phyloP scores from a whole-genome alignment of 2,113 vertebrate genomes.

The Neotoma lepida region DNA sequence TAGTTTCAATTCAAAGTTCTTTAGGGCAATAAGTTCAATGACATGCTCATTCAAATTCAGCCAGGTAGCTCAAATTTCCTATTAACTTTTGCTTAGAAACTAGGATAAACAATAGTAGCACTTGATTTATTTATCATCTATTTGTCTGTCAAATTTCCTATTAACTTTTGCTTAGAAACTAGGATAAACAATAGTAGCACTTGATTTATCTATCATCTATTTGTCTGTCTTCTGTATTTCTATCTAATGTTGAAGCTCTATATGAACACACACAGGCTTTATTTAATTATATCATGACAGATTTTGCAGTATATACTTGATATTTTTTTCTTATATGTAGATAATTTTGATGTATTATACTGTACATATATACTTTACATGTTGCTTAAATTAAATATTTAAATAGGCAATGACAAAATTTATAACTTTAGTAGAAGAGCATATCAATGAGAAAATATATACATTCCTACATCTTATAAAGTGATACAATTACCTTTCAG shows the following conservation, averaged over 20 bases:
- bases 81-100: neutral
- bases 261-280: neutral
- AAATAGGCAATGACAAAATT: neutral
- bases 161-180: neutral
- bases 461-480: slow-evolving; percentile 6
- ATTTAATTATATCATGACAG: neutral
- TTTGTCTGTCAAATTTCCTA: neutral
- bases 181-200: neutral
- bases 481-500: neutral
- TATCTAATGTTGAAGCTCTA: neutral
- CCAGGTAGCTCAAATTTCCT: neutral
- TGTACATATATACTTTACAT: neutral
- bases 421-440: neutral
- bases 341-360: neutral
- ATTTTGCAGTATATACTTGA: neutral
- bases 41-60: neutral
- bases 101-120: neutral
- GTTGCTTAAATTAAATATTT: neutral
- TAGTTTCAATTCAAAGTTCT: neutral
- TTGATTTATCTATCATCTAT: neutral
- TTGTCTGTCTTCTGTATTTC: neutral
- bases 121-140: neutral
- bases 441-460: neutral
- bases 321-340: neutral
- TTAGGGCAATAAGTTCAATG: neutral